Evolutionary conservation across 2,888 invertebrate species (phyloP).

Genomic region (Lingula anatina): DNA sequence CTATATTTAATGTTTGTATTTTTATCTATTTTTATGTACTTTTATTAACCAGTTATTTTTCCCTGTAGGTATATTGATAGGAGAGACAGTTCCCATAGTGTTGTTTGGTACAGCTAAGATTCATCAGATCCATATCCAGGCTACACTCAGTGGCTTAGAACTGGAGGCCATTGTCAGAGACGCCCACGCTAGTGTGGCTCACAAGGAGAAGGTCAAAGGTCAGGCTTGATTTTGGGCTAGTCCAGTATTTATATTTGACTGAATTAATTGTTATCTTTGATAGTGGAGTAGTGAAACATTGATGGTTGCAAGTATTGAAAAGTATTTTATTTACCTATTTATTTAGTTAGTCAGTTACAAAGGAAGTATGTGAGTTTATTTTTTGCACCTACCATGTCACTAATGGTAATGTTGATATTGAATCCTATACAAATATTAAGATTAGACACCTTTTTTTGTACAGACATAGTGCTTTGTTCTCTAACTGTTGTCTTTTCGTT

Average conservation of each 20-base stretch:
- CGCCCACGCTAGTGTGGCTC: constrained; percentile 83
- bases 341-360: no score
- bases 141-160: constrained; percentile 88
- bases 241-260: neutral
- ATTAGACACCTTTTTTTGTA: constrained; percentile 1
- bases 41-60: no score
- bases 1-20: no score
- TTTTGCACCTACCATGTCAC: no score
- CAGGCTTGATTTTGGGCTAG: neutral
- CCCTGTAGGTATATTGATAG: constrained; percentile 42
- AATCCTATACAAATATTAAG: neutral
- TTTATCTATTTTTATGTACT: no score
- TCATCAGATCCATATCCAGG: constrained; percentile 59
- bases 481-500: no score
- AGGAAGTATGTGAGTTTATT: no score
- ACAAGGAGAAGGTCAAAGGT: constrained; percentile 68
- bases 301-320: neutral
- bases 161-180: constrained; percentile 90
- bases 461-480: no score
- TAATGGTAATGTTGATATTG: no score
- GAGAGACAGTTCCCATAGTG: constrained; percentile 50
- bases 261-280: neutral
- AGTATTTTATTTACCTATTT: neutral
- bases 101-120: constrained; percentile 86
- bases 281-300: neutral